Evolutionary conservation across 2,888 invertebrate species (phyloP).

Genomic region (Tipula lateralis): DNA sequence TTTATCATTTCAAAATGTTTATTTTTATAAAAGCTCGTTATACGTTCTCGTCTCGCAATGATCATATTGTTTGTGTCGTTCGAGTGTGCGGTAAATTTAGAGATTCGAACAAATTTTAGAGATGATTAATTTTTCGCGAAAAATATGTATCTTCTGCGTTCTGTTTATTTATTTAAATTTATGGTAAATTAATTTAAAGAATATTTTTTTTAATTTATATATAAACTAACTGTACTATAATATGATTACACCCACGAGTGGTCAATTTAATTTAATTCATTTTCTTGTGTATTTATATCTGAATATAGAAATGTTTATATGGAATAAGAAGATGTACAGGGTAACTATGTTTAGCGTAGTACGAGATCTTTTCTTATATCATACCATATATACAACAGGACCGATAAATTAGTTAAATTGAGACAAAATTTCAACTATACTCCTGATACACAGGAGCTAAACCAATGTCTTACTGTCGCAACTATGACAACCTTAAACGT

Average conservation of each 20-base stretch:
- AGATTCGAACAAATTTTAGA: background rate
- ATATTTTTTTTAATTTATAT: background rate
- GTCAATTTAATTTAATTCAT: background rate
- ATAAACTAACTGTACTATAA: background rate
- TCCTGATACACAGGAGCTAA: no score
- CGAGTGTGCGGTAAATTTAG: no score
- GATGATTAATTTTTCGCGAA: background rate
- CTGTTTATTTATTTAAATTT: background rate
- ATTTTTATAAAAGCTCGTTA: background rate
- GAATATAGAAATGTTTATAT: no score
- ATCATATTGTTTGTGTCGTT: no score
- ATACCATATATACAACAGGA: no score
- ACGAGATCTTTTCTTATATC: no score
- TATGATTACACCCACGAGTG: background rate
- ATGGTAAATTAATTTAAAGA: background rate
- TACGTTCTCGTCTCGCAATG: background rate
- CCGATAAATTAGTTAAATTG: no score
- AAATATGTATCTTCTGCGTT: background rate
- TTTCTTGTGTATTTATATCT: background rate
- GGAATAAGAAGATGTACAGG: no score
- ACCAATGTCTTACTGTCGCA: no score
- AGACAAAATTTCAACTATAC: no score
- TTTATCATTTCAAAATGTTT: background rate
- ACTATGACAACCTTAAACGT: no score
- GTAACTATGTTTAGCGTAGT: no score